Base-by-base conservation (phyloP, 2,888 invertebrate genomes). In the Meiosimyza platycephala region DNA sequence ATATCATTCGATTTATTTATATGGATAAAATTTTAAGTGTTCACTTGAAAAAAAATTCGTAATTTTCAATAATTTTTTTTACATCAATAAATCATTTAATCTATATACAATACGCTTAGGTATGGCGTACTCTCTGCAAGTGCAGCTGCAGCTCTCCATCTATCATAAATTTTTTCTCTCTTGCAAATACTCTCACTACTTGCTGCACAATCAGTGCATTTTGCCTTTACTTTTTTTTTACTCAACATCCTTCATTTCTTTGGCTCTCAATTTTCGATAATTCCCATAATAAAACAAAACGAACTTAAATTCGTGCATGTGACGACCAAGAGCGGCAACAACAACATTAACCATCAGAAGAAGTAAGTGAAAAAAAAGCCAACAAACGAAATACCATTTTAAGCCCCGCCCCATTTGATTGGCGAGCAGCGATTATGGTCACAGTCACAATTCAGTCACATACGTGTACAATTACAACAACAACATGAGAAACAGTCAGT, bases 391-490 rank as follows among this genome's bases (percentile, higher is more conserved):
- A 78, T 74, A 69, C 62, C 62, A 76, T 80, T 81, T 81, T 83
- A 85, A 82, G 84, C 85, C 83, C 85, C 84, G 84, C 84, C 84
- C 83, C 83, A 81, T 85, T 85, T 81, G 84, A 84, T 84, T 84
- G 84, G 84, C 80, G 84, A 81, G 66, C 57, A 77, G 78, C 80
- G 79, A 70, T 72, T 72, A 72, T 70, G 74, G 74, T 73, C 76
- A 51, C 74, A 72, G 71, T 68, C 72, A 74, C 68, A 72, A 55
- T 71, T 22, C 57, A 62, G 66, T 64, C 63, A 68, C 72, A 74
- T 71, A 74, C 68, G 72, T 69, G 72, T 59, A 68, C 71, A 71
- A 71, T 64, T 70, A 72, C 66, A 73, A 71, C 50, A 60, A 63
- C 18, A 55, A 63, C 66, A 54, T 52, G 13, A 48, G 52, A 7